Base-by-base conservation (phyloP, 2,113 vertebrate genomes). In the Rhegmatorhina hoffmannsi region DNA sequence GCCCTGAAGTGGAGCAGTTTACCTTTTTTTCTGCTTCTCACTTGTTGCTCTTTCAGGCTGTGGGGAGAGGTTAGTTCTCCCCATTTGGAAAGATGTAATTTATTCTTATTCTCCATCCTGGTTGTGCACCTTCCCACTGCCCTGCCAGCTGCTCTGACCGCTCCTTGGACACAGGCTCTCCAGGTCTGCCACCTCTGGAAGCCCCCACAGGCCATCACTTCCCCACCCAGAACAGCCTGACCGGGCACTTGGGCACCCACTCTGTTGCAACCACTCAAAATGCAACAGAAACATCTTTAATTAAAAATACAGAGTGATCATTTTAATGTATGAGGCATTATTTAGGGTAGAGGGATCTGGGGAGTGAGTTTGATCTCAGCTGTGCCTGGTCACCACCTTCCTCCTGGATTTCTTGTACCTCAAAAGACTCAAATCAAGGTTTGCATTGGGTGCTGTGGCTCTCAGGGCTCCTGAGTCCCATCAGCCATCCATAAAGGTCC, bases 211-310 rank as follows among this genome's bases (percentile, higher is more conserved):
- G 4, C 72, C 59, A 8, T 4, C 0, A 1, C 28, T 89, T 75
- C 40, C 9, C 7, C 34, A 28, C 47, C 13, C 13, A 31, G 16
- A 53, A 29, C 15, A 89, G n/a, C 16, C 50, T 2, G 1, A 8
- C 11, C 76, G 63, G 52, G 26, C 6, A 1, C 21, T 62, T 0
- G 0, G 29, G 3, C 25, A 69, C 46, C 20, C 6, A 1, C 23
- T 55, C 24, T 3, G 5, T 7, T 76, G 19, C 20, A 87, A 6
- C 60, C 19, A 81, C 49, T 55, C 25, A 23, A 77, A 77, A 33
- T 3, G 2, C 36, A 25, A 18, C 24, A 44, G 44, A 76, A 77
- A 80, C 25, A 0, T 9, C 8, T n/a, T 73, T 38, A 40, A 46
- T 86, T 80, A 38, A 72, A 46, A 25, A 6, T 33, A 26, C 0